Evolutionary conservation across 2,797 vertebrate species (phyloP).

Genomic region (Enteromius viviparus): DNA sequence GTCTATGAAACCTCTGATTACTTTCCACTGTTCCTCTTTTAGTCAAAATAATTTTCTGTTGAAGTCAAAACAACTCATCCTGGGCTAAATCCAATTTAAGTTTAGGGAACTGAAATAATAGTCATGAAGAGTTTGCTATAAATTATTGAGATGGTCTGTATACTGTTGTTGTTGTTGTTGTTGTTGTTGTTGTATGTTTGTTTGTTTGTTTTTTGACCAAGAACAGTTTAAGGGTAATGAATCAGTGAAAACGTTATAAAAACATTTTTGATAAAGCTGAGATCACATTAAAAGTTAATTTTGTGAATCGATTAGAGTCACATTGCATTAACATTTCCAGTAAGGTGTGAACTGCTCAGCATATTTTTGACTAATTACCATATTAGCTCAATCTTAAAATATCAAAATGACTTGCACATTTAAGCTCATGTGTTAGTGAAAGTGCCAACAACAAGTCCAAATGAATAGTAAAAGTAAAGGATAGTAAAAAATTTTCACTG

Average conservation of each 20-base stretch:
- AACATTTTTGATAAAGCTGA: not conserved
- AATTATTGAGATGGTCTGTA: not conserved
- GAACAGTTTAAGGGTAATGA: not conserved
- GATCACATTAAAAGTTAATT: not conserved
- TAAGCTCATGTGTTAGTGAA: not conserved
- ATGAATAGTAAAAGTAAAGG: too few relatives aligned
- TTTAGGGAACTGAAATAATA: slow-evolving; percentile 9
- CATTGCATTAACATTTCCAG: not conserved
- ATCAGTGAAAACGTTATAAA: not conserved
- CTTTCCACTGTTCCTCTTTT: slow-evolving; percentile 1
- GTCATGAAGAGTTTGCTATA: not conserved
- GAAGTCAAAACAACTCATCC: slow-evolving; percentile 7
- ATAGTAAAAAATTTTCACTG: too few relatives aligned
- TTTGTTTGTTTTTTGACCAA: not conserved
- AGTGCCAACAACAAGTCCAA: too few relatives aligned
- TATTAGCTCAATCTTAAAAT: not conserved
- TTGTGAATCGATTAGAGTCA: not conserved
- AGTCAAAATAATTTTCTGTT: not conserved
- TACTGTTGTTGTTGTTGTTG: too few relatives aligned
- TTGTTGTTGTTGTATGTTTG: too few relatives aligned
- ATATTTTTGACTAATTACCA: not conserved
- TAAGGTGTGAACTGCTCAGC: not conserved
- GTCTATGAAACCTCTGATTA: not conserved
- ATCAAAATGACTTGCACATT: not conserved
- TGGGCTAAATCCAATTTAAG: not conserved